Base-by-base conservation (phyloP, 2,797 vertebrate species). In the Gouania willdenowi region DNA sequence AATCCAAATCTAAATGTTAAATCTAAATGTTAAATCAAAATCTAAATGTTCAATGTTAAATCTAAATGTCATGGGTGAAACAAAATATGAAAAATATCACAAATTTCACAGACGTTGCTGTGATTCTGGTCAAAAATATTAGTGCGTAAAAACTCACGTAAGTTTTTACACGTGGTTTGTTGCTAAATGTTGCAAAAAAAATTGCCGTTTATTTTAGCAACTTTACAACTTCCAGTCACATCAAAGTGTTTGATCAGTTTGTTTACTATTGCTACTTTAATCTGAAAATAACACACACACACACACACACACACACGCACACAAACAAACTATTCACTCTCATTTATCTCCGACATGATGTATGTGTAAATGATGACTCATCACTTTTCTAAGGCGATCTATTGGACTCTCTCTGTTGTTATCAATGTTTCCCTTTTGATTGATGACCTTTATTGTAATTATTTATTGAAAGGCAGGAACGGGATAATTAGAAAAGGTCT, bases 371-470 rank as follows among this genome's bases (percentile, higher is more conserved):
- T 67, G 35, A 79, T 72, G n/a, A n/a, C n/a, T n/a, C n/a, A 24
- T 26, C 5, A 2, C 48, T 13, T 55, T 26, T 67, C 71, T 64
- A 52, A 64, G 28, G 56, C 69, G 51, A 83, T 83, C n/a, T n/a
- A 87, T 87, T 81, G 84, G 77, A 84, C 83, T 84, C 82, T 75
- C 63, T 69, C 64, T 70, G 72, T 81, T 47, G 71, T 85, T 88
- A 86, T 88, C 88, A 87, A 86, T 87, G 82, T 87, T 86, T 84
- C 77, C 8, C 35, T 75, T 80, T 83, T 88, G 86, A 89, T 86
- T 87, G 87, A 88, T 87, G 81, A 84, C 77, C 82, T 84, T 80
- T 84, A 75, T 77, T 86, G 85, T 88, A 88, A 89, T 89, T 88
- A 89, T 89, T 87, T 90, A 90, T 89, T 82, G 87, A 85, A 88